These are phyloP conservation scores for Diorhabda elongata DNA, from an alignment of 1,140 invertebrate species.

Conservation along the genomic window DNA sequence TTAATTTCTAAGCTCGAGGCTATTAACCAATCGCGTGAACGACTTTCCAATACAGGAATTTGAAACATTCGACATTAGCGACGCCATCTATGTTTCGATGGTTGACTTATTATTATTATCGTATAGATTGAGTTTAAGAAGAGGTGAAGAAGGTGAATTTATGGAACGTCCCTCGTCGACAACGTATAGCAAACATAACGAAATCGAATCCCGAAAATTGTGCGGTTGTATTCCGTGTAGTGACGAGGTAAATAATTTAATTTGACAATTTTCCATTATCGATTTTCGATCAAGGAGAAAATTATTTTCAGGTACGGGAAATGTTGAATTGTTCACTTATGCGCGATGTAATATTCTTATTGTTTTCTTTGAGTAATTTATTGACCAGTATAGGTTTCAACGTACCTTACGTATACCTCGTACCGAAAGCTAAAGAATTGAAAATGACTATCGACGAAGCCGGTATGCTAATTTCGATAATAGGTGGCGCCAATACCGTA, in stretches of 20 bases:
- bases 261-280: not conserved
- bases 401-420: slow-evolving; percentile 84
- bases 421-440: slow-evolving; percentile 60
- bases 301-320: slow-evolving; percentile 53
- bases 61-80: too few relatives aligned
- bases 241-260: slow-evolving; percentile 57
- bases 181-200: slow-evolving; percentile 21
- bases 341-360: slow-evolving; percentile 79
- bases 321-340: slow-evolving; percentile 84
- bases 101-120: too few relatives aligned
- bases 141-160: slow-evolving; percentile 43
- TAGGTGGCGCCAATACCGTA: slow-evolving; percentile 84
- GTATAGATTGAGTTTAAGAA: slow-evolving; percentile 42
- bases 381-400: slow-evolving; percentile 95
- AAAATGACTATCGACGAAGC: slow-evolving; percentile 55
- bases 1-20: too few relatives aligned
- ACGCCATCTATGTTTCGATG: too few relatives aligned
- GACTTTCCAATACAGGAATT: too few relatives aligned
- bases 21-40: too few relatives aligned
- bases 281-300: too few relatives aligned
- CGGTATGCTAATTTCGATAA: slow-evolving; percentile 68
- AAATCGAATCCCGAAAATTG: slow-evolving; percentile 24
- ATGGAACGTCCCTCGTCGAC: slow-evolving; percentile 32
- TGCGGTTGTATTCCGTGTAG: slow-evolving; percentile 54
- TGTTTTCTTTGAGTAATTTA: slow-evolving; percentile 92